A percentile compares a stretch with the other conserved stretches of the same genome.
phyloP scores from a whole-genome alignment of 2,113 vertebrate species.

The Hippocampus abdominalis region DNA sequence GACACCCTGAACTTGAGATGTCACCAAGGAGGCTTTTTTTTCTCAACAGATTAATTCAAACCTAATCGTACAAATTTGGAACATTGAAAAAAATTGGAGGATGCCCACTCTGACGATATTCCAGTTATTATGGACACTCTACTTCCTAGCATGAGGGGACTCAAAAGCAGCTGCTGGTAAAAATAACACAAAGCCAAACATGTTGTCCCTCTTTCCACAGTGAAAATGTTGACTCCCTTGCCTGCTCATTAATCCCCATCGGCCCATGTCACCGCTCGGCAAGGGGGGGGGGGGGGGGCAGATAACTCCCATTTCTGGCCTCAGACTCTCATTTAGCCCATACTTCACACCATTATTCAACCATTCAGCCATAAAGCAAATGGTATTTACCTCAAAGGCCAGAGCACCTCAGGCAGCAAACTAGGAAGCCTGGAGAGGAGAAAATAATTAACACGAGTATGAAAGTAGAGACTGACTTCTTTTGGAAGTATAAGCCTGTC shows the following conservation, averaged over 20 bases:
- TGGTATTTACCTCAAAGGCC: slow-evolving; percentile 71
- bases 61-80: too few relatives aligned
- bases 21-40: too few relatives aligned
- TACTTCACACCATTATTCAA: slow-evolving; percentile 71
- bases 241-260: slow-evolving; percentile 74
- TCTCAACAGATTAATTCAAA: too few relatives aligned
- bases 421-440: slow-evolving; percentile 15
- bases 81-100: too few relatives aligned
- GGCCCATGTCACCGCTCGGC: slow-evolving; percentile 59
- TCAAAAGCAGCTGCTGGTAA: slow-evolving; percentile 5
- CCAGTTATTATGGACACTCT: background rate
- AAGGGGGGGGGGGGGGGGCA: slow-evolving; percentile 57
- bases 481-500: slow-evolving; percentile 43
- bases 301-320: slow-evolving; percentile 68
- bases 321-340: slow-evolving; percentile 71
- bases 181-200: slow-evolving; percentile 35
- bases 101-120: background rate
- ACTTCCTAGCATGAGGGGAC: background rate
- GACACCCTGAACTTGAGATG: too few relatives aligned
- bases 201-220: slow-evolving; percentile 22
- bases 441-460: slow-evolving; percentile 37
- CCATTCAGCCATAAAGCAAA: slow-evolving; percentile 69
- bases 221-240: slow-evolving; percentile 52
- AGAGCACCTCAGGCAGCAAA: slow-evolving; percentile 33
- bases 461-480: slow-evolving; percentile 45